Base-by-base conservation (phyloP, 2,888 invertebrate species). In the Andricus curvator region DNA sequence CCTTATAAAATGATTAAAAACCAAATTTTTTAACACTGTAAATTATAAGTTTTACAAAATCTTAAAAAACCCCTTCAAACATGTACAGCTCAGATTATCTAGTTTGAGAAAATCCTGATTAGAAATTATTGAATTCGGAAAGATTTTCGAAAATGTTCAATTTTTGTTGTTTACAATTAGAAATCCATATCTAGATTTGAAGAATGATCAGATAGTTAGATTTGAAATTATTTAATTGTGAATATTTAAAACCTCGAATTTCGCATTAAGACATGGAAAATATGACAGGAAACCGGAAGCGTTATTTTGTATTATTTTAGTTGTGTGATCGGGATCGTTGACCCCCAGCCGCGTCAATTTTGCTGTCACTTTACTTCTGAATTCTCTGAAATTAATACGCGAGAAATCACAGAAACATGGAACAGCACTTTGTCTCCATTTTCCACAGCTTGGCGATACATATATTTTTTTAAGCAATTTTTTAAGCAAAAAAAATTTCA, bases 371-470 rank as follows among this genome's bases (percentile, higher is more conserved):
- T 74, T 37, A 56, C 74, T 56, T 74, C 33, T 74, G 29, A 51
- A 33, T 74, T 74, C 74, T 74, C 74, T 51, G 74, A 37, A 56
- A 74, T 74, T 74, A 74, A 74, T 74, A 74, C 56, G 51, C 56
- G 74, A 74, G 56, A 74, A 74, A 56, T 29, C 56, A 56, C 33
- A 56, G 74, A 56, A 74, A 74, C 74, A 74, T 74, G 74, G 33
- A 56, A 74, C 33, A 74, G 74, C 74, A 74, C 74, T 74, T 56
- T 56, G 74, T 56, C 74, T 74, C 15, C 33, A 74, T 56, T 74
- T n/a, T 56, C 56, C 5, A 2, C 25, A 74, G 15, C 33, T 51
- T 74, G 5, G 25, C 11, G 25, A 15, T 74, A 74, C 74, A 56
- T 56, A 51, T n/a, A 5, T 37, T 74, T 6, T 70, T 70, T 48